phyloP scores from a whole-genome alignment of 92 coral and sea anemone species.

The Porites evermanni region DNA sequence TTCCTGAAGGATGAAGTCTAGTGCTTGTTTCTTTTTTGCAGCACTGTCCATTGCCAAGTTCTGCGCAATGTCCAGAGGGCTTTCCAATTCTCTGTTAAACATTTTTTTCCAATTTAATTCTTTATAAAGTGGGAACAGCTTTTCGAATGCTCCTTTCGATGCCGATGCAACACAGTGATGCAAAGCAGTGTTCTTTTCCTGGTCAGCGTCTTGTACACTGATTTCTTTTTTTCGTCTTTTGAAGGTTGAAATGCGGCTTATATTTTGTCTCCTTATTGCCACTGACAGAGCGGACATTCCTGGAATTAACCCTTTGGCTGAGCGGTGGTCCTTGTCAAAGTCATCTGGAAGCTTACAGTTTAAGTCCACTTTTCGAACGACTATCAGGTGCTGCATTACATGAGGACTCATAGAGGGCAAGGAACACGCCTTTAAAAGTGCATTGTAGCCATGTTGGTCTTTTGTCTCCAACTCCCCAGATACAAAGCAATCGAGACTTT shows the following conservation, averaged over 20 bases:
- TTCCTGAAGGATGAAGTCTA: background rate
- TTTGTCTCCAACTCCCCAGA: background rate
- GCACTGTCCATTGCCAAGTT: background rate
- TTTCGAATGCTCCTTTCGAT: constrained; percentile 24
- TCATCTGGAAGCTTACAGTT: constrained; percentile 29
- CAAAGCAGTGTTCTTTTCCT: constrained; percentile 46
- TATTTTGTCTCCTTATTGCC: constrained; percentile 20
- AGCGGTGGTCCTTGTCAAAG: background rate
- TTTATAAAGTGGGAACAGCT: constrained; percentile 17
- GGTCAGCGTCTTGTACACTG: background rate
- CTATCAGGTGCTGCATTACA: constrained; percentile 35
- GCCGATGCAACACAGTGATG: constrained; percentile 44
- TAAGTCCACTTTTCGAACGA: constrained; percentile 9
- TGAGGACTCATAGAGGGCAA: constrained; percentile 35
- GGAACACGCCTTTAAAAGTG: constrained; percentile 60
- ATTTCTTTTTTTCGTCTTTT: constrained; percentile 6
- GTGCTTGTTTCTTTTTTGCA: background rate
- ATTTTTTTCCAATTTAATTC: constrained; percentile 17
- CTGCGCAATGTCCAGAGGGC: constrained; percentile 31
- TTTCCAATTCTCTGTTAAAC: constrained; percentile 11
- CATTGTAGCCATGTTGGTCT: constrained; percentile 43
- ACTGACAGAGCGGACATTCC: constrained; percentile 45
- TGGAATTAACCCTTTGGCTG: background rate
- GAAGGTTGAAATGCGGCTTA: constrained; percentile 23
- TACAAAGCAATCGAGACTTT: background rate